Base-by-base conservation (phyloP, 2,888 invertebrate genomes). In the Tiphia femorata region DNA sequence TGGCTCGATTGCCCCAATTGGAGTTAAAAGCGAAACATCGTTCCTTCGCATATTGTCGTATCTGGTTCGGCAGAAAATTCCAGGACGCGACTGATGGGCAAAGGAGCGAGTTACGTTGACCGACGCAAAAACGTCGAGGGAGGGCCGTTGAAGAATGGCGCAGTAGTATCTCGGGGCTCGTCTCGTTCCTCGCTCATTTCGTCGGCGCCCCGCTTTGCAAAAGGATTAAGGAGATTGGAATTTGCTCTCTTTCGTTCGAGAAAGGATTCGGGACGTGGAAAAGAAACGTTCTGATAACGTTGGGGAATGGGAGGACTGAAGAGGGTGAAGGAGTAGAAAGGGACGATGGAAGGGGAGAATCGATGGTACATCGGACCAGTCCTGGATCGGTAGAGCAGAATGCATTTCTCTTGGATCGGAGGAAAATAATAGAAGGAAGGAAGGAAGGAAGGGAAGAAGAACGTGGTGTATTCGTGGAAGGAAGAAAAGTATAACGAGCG, bases 171-270 rank as follows among this genome's bases (percentile, higher is more conserved):
- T 1, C 10, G 33, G 2, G 19, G 25, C 10, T 8, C 8, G 17
- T 33, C 19, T 5, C 5, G 35, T 35, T 7, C 37, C 20, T 30
- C 4, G 21, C 49, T n/a, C n/a, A n/a, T n/a, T n/a, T 27, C 12
- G 14, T 49, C 29, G 47, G 17, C 30, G 19, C 41, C 21, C 21
- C 21, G 3, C 25, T 35, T 44, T 14, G 51, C 44, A 41, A 49
- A 54, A 27, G 48, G 54, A 62, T 62, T 51, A 53, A 21, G 50
- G 35, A 50, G 48, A 61, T 63, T 61, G 50, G 27, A 47, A 48
- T 12, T 29, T 14, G 12, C 33, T 33, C 19, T 14, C 42, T 16
- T 25, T 25, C 25, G 42, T 12, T 25, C 25, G 42, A 42, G 10
- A 25, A 23, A 33, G n/a, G 40, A 46, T 52, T 40, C 47, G 38